These are phyloP conservation scores for Apomyelois bistriatella DNA, from an alignment of 2,888 invertebrate species.

Conservation along the genomic window DNA sequence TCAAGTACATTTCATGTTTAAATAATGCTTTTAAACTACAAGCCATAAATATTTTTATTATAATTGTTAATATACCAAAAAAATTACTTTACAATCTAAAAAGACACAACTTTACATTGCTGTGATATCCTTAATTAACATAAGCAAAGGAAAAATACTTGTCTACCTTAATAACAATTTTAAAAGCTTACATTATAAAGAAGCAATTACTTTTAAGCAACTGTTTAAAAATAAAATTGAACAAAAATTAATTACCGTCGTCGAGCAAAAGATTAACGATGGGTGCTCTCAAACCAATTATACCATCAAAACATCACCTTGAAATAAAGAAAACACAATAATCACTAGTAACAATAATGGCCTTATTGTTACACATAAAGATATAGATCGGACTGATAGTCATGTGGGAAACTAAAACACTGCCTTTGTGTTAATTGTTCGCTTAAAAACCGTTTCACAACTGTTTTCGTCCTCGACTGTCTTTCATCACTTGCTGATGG, in stretches of 20 bases:
- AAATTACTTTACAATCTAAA: too few species aligned
- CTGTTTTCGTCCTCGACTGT: slow-evolving; percentile 28
- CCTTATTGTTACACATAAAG: slow-evolving; percentile 60
- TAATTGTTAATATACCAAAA: too few species aligned
- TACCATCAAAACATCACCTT: slow-evolving; percentile 71
- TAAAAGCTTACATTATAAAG: slow-evolving; percentile 20
- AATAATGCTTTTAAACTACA: too few species aligned
- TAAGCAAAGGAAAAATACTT: not conserved
- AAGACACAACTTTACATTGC: too few species aligned
- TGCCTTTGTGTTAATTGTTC: slow-evolving; percentile 59
- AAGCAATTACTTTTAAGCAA: slow-evolving; percentile 28
- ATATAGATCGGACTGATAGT: slow-evolving; percentile 54
- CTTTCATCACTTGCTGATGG: slow-evolving; percentile 30
- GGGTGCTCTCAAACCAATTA: slow-evolving; percentile 55
- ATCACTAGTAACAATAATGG: slow-evolving; percentile 56
- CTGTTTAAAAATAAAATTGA: slow-evolving; percentile 35
- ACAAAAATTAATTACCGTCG: slow-evolving; percentile 47
- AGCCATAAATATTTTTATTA: too few species aligned
- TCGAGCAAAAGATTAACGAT: slow-evolving; percentile 49
- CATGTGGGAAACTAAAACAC: slow-evolving; percentile 65
- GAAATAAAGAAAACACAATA: slow-evolving; percentile 61
- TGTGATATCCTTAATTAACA: not conserved
- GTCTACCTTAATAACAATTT: slow-evolving; percentile 8
- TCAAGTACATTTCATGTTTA: too few species aligned
- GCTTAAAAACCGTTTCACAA: slow-evolving; percentile 29